These are phyloP conservation scores for Anastatus disparis DNA, from an alignment of 1,140 invertebrate species.

Conservation along the genomic window DNA sequence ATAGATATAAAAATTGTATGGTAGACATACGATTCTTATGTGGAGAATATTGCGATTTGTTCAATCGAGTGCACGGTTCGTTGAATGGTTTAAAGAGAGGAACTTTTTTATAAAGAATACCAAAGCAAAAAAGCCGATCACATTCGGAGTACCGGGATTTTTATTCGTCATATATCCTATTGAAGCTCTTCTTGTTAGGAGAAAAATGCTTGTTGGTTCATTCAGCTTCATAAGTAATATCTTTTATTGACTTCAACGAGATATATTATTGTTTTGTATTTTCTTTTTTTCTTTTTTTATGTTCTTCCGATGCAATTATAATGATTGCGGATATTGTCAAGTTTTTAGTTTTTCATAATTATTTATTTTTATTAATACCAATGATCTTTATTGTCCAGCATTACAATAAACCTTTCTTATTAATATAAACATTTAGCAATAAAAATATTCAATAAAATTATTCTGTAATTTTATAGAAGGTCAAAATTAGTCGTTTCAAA, in stretches of 20 bases:
- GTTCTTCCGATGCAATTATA: not conserved
- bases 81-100: not conserved
- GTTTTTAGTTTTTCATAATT: no score
- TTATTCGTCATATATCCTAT: not conserved
- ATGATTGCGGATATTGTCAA: not conserved
- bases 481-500: no score
- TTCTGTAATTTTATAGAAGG: no score
- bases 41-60: not conserved
- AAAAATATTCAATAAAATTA: no score
- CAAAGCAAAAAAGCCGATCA: not conserved
- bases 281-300: not conserved
- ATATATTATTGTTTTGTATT: not conserved
- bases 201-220: not conserved
- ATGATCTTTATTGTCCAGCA: no score
- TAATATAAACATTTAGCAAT: no score
- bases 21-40: no score
- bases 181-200: not conserved
- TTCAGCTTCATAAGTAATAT: conserved; percentile 15
- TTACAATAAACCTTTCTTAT: no score
- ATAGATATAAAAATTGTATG: no score
- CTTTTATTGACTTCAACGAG: not conserved
- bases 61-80: not conserved
- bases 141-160: not conserved
- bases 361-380: no score
- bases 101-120: not conserved